These are phyloP conservation scores for Chromis chromis DNA, from an alignment of 2,797 vertebrate species.

Conservation along the genomic window DNA sequence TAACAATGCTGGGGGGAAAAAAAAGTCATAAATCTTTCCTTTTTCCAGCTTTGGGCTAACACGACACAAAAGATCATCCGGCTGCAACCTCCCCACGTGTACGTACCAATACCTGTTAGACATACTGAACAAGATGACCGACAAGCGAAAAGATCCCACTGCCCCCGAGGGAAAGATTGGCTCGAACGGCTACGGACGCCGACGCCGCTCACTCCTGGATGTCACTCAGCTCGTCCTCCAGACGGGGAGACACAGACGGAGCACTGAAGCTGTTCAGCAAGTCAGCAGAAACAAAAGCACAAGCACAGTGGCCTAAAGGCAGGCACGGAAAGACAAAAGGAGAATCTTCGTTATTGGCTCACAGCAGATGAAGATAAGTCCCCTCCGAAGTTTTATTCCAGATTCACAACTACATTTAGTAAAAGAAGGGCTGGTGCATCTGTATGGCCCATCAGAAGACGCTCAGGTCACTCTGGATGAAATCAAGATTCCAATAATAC, in stretches of 20 bases:
- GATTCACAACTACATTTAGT: slow-evolving; percentile 32
- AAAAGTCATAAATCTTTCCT: background rate
- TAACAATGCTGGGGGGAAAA: background rate
- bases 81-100: slow-evolving; percentile 90
- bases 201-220: slow-evolving; percentile 79
- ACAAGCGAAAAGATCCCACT: slow-evolving; percentile 73
- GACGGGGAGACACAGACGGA: slow-evolving; percentile 37
- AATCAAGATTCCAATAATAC: slow-evolving; percentile 28
- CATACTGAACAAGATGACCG: slow-evolving; percentile 79
- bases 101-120: slow-evolving; percentile 87
- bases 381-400: slow-evolving; percentile 43
- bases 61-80: slow-evolving; percentile 85
- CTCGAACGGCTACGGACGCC: slow-evolving; percentile 86
- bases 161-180: slow-evolving; percentile 86
- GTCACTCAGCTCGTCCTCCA: slow-evolving; percentile 16
- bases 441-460: slow-evolving; percentile 36
- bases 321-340: slow-evolving; percentile 16
- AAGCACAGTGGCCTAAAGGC: slow-evolving; percentile 32
- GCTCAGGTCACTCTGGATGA: slow-evolving; percentile 35
- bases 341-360: slow-evolving; percentile 28
- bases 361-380: slow-evolving; percentile 52
- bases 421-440: slow-evolving; percentile 33
- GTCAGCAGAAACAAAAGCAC: slow-evolving; percentile 30
- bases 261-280: slow-evolving; percentile 39
- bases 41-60: slow-evolving; percentile 48